Evolutionary conservation across 2,113 vertebrate species (phyloP).

Genomic region (Oostethus manadensis): DNA sequence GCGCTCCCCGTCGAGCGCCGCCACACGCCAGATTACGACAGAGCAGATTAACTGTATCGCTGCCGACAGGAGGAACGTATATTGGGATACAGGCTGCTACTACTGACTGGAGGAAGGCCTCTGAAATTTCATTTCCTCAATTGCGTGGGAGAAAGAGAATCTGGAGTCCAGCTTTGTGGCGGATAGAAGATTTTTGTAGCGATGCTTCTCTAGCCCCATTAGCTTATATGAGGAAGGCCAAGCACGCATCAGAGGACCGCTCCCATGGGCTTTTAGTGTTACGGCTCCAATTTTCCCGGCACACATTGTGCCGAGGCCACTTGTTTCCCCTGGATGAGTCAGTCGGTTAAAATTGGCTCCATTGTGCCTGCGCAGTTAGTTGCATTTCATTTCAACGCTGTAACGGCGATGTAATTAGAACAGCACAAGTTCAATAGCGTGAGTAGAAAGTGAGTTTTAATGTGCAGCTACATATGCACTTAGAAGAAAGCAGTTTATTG

Average conservation of each 20-base stretch:
- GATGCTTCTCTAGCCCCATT: conserved; percentile 19
- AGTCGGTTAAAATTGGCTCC: conserved; percentile 16
- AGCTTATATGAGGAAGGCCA: conserved; percentile 24
- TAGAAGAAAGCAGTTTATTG: too few relatives aligned
- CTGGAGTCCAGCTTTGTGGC: conserved; percentile 44
- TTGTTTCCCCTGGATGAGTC: conserved; percentile 16
- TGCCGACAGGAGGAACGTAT: conserved; percentile 52
- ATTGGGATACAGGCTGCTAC: conserved; percentile 65
- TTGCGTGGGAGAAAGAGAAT: conserved; percentile 60
- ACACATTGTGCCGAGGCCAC: neutral
- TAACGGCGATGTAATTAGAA: conserved; percentile 16
- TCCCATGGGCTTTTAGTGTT: conserved; percentile 27
- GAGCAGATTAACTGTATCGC: conserved; percentile 41
- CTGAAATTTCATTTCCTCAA: conserved; percentile 39
- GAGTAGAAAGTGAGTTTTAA: neutral
- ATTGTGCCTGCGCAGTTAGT: conserved; percentile 21
- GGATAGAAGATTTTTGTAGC: conserved; percentile 33
- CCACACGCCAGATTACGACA: conserved; percentile 10
- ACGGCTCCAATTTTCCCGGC: conserved; percentile 14
- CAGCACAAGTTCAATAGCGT: conserved; percentile 1
- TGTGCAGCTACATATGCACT: too few relatives aligned
- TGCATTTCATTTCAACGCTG: conserved; percentile 7
- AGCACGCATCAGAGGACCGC: conserved; percentile 19
- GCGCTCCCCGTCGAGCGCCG: conserved; percentile 8
- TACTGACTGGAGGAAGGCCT: conserved; percentile 58